Base-by-base conservation (phyloP, 2,888 invertebrate genomes). In the Hypsopygia costalis region DNA sequence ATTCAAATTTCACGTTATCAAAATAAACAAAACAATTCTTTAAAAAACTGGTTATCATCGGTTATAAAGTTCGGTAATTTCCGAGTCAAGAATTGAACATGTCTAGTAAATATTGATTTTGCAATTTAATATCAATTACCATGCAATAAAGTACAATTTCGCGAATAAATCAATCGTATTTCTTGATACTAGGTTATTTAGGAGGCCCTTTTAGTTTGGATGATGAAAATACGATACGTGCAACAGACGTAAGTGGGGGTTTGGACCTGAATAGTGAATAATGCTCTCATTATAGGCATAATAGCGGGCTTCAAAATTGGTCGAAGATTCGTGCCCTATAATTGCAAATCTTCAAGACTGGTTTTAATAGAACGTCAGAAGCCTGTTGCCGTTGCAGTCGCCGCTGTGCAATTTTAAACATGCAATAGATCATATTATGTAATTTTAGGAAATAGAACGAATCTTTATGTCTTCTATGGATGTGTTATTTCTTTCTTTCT, bases 141-240 rank as follows among this genome's bases (percentile, higher is more conserved):
- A 16, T 16, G 4, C 2, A 16, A 16, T 16, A 2, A 4, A 16
- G 16, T 4, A 4, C 16, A 3, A 16, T 16, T 16, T 16, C n/a
- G 16, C 16, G 4, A 16, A 16, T 16, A 16, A 16, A 16, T 16
- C 2, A 16, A 3, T 16, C 16, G 16, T 16, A 16, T 16, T 16
- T 16, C 16, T 16, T 16, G 16, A 16, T 16, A 16, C 27, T 1
- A 34, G 34, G 25, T 10, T 25, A 27, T 35, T 27, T 43, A 25
- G 40, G 40, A 45, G 58, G 46, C 51, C 57, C 57, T 67, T 62
- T n/a, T 58, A 61, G 43, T 58, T 43, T 52, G 48, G 58, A 74
- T 72, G 72, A 77, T 81, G 75, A 75, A 75, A 77, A 75, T 60
- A 55, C 55, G 60, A 68, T 66, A 73, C 72, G 70, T 71, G 77